Conservation (phyloP, 1,140 invertebrate species). For the Drosophila tsacasi region DNA sequence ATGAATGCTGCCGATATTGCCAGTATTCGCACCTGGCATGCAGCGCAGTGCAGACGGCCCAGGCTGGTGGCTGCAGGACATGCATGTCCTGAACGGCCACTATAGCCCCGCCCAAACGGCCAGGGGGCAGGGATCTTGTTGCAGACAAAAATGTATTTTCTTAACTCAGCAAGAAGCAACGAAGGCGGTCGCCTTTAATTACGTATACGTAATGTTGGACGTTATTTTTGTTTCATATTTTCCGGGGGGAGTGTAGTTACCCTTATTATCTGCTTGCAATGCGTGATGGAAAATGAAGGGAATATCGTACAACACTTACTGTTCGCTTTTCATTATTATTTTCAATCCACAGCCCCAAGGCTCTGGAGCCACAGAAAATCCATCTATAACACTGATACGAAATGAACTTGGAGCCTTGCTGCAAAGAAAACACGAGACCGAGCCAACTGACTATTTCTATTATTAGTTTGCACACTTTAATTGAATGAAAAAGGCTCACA, state of each 20-base stretch:
- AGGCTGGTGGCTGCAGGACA: conserved; percentile 31
- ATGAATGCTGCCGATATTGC: conserved; percentile 64
- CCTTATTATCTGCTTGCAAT: neutral
- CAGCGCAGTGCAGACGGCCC: conserved; percentile 51
- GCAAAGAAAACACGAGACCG: neutral
- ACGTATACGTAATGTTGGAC: conserved; percentile 22
- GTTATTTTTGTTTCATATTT: conserved; percentile 40
- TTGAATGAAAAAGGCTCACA: conserved; percentile 45
- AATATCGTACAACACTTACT: too few relatives aligned
- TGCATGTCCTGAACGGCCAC: conserved; percentile 6
- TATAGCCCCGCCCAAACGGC: conserved; percentile 6
- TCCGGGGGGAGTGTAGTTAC: conserved; percentile 7
- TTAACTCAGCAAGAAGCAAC: conserved; percentile 23
- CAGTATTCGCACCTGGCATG: conserved; percentile 60
- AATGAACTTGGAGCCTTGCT: neutral
- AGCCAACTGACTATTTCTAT: conserved; percentile 29
- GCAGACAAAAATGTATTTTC: conserved; percentile 35
- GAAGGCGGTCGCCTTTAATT: conserved; percentile 22
- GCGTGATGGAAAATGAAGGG: too few relatives aligned
- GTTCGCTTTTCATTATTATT: too few relatives aligned
- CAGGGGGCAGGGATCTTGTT: conserved; percentile 51
- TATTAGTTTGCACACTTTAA: conserved; percentile 38
- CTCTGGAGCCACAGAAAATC: neutral
- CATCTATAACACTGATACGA: neutral
- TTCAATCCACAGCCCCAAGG: neutral